Conservation (phyloP, 2,113 vertebrate species). For the Sphyrna mokarran region DNA sequence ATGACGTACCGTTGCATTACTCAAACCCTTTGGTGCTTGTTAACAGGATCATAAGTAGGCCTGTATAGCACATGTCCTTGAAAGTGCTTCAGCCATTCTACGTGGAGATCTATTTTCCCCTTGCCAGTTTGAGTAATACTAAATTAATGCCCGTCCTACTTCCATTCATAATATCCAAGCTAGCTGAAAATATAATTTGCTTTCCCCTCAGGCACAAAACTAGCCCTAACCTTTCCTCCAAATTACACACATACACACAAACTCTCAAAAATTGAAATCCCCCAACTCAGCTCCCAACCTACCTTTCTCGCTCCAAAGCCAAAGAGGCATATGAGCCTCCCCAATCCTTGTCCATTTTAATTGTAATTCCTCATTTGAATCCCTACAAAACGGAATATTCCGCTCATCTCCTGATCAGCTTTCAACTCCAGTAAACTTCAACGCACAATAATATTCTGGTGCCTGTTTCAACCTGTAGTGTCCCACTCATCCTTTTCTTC, state of each 20-base stretch:
- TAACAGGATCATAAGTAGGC: neutral
- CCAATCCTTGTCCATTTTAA: neutral
- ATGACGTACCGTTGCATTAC: neutral
- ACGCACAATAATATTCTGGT: neutral
- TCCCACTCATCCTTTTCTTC: neutral
- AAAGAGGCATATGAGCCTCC: neutral
- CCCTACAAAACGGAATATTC: neutral
- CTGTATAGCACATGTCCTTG: neutral
- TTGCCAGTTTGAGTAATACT: neutral
- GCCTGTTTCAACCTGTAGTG: neutral
- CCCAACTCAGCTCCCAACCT: neutral
- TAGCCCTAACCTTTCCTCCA: neutral
- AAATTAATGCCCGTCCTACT: neutral
- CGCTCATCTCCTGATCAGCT: neutral
- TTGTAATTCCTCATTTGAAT: neutral
- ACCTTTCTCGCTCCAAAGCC: neutral
- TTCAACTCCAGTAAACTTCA: neutral
- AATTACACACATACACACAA: neutral
- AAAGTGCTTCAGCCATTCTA: neutral
- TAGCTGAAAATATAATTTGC: neutral
- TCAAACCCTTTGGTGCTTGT: neutral
- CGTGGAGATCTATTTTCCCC: neutral
- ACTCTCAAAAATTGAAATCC: neutral
- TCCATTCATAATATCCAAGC: neutral
- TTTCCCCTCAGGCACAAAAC: neutral